Evolutionary conservation across 2,888 invertebrate genomes (phyloP).

Genomic region (Deroplatys truncata): DNA sequence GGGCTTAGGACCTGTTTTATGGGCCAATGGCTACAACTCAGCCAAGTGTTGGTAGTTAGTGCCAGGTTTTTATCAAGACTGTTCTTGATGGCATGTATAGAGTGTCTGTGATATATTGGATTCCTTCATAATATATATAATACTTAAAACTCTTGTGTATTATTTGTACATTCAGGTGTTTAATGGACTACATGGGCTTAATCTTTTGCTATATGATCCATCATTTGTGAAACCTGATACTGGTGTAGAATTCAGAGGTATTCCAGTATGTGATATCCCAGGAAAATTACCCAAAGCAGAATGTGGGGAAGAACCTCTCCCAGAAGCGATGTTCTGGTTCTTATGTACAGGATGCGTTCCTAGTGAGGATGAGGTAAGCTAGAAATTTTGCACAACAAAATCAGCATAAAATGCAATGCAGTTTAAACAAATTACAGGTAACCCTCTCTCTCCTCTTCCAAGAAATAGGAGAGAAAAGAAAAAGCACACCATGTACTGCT

Average conservation of each 20-base stretch:
- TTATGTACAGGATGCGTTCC: constrained; percentile 86
- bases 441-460: no score
- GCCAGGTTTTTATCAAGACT: no score
- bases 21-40: no score
- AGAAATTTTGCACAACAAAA: not conserved
- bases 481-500: no score
- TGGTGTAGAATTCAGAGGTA: constrained; percentile 90
- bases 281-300: constrained; percentile 72
- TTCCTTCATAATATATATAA: no score
- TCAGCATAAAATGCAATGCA: not conserved
- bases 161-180: constrained; percentile 41
- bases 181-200: constrained; percentile 95
- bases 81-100: no score
- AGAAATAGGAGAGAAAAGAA: no score
- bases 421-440: no score
- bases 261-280: constrained; percentile 90
- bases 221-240: constrained; percentile 92
- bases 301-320: constrained; percentile 75
- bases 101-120: no score
- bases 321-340: constrained; percentile 93
- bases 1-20: no score
- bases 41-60: no score
- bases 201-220: constrained; percentile 90
- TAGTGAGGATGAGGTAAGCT: constrained; percentile 62
- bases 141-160: not conserved